A percentile compares a stretch with the other conserved stretches of the same genome.
phyloP scores from a whole-genome alignment of 2,888 invertebrate genomes.

The Unio delphinus region DNA sequence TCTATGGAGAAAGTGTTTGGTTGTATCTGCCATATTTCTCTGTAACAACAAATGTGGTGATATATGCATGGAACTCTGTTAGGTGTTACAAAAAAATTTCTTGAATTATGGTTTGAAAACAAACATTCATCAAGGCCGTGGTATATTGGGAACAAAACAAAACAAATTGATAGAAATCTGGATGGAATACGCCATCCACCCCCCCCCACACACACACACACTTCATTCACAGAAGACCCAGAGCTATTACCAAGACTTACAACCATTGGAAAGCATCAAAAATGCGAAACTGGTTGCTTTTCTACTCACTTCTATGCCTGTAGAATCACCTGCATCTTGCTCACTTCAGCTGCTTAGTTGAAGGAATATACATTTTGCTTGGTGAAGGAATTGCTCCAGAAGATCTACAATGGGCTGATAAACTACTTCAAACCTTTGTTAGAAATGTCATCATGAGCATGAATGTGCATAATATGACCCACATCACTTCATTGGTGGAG shows the following conservation, averaged over 20 bases:
- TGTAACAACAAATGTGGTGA: too few relatives aligned
- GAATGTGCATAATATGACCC: constrained; percentile 12
- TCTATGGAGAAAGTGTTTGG: too few relatives aligned
- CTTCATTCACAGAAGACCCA: constrained; percentile 15
- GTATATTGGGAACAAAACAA: background rate
- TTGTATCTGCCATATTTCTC: too few relatives aligned
- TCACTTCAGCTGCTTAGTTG: constrained; percentile 27
- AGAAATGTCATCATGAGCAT: background rate
- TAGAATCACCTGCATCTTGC: constrained; percentile 10
- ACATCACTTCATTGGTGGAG: too few relatives aligned
- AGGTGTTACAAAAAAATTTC: too few relatives aligned
- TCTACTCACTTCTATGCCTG: constrained; percentile 25
- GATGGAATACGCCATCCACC: constrained; percentile 6
- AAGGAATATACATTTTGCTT: constrained; percentile 23
- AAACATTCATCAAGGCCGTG: too few relatives aligned
- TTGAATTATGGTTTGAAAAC: too few relatives aligned
- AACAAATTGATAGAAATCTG: constrained; percentile 12
- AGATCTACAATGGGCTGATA: constrained; percentile 14
- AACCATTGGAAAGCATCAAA: constrained; percentile 37
- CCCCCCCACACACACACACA: constrained; percentile 14
- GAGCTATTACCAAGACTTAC: constrained; percentile 14
- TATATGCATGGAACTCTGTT: too few relatives aligned
- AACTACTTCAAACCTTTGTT: constrained; percentile 15
- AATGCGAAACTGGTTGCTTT: constrained; percentile 26
- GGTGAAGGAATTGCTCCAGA: constrained; percentile 14